Conservation (phyloP, 2,797 vertebrate genomes). For the Trichosurus vulpecula region DNA sequence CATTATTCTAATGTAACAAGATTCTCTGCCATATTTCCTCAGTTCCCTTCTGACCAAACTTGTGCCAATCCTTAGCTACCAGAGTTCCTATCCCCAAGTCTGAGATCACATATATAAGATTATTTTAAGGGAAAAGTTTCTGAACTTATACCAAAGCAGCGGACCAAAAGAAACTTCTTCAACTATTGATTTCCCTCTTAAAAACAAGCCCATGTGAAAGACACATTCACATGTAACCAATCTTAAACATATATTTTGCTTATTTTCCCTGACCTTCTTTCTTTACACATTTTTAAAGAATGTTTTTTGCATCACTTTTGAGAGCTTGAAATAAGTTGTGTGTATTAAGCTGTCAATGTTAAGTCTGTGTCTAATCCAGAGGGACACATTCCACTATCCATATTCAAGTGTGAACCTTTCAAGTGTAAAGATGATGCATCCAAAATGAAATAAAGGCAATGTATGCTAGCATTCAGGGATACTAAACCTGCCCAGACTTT, state of each 20-base stretch:
- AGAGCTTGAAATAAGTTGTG: not conserved
- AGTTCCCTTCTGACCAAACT: not conserved
- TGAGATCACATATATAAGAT: not conserved
- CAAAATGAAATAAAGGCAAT: not conserved
- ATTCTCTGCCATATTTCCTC: not conserved
- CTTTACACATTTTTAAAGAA: not conserved
- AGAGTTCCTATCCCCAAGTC: not conserved
- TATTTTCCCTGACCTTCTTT: not conserved
- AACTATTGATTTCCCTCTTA: not conserved
- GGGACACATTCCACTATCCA: not conserved
- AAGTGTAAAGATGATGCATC: not conserved
- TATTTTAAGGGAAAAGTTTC: not conserved
- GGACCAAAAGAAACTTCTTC: not conserved
- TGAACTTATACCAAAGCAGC: not conserved
- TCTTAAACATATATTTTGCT: not conserved
- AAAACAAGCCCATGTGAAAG: not conserved
- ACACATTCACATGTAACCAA: not conserved
- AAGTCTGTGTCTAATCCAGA: not conserved
- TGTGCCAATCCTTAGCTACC: not conserved
- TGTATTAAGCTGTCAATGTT: not conserved
- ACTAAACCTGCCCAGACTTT: not conserved
- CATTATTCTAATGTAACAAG: not conserved
- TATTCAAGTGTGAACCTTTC: not conserved
- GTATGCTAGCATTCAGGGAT: not conserved
- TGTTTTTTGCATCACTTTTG: not conserved